Conservation (phyloP, 1,140 invertebrate species). For the Oedothorax gibbosus region DNA sequence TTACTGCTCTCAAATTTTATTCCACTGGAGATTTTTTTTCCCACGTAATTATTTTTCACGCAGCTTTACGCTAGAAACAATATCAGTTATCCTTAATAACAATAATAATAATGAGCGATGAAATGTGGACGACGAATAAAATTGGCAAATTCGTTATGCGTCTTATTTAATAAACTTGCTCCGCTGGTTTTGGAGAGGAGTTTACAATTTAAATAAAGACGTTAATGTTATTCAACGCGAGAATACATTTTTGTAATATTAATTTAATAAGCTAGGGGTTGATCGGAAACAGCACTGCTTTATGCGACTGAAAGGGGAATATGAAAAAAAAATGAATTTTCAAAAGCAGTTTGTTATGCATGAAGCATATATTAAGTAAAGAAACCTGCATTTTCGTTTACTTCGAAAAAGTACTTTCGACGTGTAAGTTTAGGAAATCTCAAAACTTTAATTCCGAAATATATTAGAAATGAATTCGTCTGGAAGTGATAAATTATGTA, state of each 20-base stretch:
- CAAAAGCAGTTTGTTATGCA: conserved; percentile 47
- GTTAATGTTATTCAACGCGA: conserved; percentile 59
- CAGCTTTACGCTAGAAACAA: conserved; percentile 58
- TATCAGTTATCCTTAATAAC: conserved; percentile 61
- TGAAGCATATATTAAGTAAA: conserved; percentile 37
- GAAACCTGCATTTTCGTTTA: conserved; percentile 30
- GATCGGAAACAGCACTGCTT: conserved; percentile 39
- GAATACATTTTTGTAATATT: conserved; percentile 58
- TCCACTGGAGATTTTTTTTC: conserved; percentile 13
- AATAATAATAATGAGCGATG: conserved; percentile 61
- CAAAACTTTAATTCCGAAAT: conserved; percentile 27
- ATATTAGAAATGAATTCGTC: conserved; percentile 3
- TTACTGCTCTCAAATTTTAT: conserved; percentile 53
- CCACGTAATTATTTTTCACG: conserved; percentile 57
- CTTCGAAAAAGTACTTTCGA: conserved; percentile 17
- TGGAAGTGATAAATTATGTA: conserved; percentile 16
- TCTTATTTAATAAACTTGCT: conserved; percentile 61
- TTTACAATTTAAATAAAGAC: conserved; percentile 60
- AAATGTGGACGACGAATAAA: conserved; percentile 57
- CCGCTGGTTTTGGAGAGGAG: conserved; percentile 40
- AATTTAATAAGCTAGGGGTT: conserved; percentile 58
- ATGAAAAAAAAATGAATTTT: background rate
- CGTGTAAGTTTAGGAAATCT: conserved; percentile 32
- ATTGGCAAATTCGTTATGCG: conserved; percentile 56
- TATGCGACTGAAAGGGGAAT: conserved; percentile 16